phyloP scores from a whole-genome alignment of 2,888 invertebrate species.

The Xestia rhomboidea region DNA sequence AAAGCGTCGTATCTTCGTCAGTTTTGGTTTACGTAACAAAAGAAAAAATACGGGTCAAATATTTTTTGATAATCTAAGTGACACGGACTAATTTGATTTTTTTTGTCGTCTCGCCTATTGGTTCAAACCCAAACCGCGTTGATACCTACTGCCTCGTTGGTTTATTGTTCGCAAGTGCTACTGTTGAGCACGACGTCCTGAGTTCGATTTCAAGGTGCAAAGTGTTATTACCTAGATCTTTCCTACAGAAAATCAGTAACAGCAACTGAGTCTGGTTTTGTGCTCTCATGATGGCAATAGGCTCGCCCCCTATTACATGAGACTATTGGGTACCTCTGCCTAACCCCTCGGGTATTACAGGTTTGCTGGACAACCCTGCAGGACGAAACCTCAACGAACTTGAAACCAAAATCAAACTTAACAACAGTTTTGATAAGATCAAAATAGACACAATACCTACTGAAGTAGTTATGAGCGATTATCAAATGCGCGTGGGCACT shows the following conservation, averaged over 20 bases:
- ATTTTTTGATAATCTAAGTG: too few species aligned
- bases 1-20: too few species aligned
- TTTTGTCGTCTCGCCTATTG: too few species aligned
- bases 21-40: too few species aligned
- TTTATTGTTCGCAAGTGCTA: neutral
- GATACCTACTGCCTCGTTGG: neutral
- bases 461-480: conserved; percentile 60
- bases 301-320: too few species aligned
- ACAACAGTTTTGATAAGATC: conserved; percentile 42
- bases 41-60: too few species aligned
- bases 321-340: neutral
- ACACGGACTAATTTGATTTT: too few species aligned
- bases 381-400: conserved; percentile 14
- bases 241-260: neutral
- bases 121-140: neutral
- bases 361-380: neutral
- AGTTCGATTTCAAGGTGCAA: neutral
- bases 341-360: neutral
- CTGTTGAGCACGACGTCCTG: neutral
- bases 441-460: conserved; percentile 55
- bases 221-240: neutral
- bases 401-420: conserved; percentile 24
- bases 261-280: neutral
- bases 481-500: conserved; percentile 74
- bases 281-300: neutral